Evolutionary conservation across 2,888 invertebrate species (phyloP), one percentile per base, ranked within the genome.

Genomic region (Drosophila robusta): DNA sequence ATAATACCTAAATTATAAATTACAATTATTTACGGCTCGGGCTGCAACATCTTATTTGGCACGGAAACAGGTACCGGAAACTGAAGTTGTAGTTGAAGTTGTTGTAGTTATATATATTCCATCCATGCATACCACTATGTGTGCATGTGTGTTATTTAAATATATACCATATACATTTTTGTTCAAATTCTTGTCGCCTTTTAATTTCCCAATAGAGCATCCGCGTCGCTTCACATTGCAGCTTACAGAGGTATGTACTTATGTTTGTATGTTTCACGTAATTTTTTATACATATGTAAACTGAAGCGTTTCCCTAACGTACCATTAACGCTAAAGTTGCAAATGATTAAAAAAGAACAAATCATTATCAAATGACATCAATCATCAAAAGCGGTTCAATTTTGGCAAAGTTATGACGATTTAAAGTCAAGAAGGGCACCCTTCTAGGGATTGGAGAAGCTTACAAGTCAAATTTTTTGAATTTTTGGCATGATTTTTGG

Each of bases 121-220:
- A 72, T 66, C 39, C 65, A 44, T 64, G 46, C 44, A 57, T 26
- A 68, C 63, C 24, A 8, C 29, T 51, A 42, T 52, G 58, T 70
- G 45, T 58, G 54, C 44, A 54, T 70, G 65, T 49, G 16, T 69
- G 67, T 64, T 87, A 87, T 85, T 87, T 85, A 85, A 82, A 85
- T 78, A 85, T 80, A 81, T 72, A 39, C n/a, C 61, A 64, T 66
- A 69, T 80, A 66, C 45, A 29, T 67, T 75, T 46, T 75, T 70
- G 82, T 72, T 66, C 34, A 63, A 72, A 56, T 6, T 24, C 8
- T 16, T 12, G n/a, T 1, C 6, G 45, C 6, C 16, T 22, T 22
- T 11, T 34, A 16, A 36, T 39, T 29, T 55, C 9, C 14, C 11
- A 18, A 49, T 8, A n/a, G 14, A 12, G 12, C 14, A 16, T 4